Base-by-base conservation (phyloP, 1,140 invertebrate genomes). In the Drosophila elegans region DNA sequence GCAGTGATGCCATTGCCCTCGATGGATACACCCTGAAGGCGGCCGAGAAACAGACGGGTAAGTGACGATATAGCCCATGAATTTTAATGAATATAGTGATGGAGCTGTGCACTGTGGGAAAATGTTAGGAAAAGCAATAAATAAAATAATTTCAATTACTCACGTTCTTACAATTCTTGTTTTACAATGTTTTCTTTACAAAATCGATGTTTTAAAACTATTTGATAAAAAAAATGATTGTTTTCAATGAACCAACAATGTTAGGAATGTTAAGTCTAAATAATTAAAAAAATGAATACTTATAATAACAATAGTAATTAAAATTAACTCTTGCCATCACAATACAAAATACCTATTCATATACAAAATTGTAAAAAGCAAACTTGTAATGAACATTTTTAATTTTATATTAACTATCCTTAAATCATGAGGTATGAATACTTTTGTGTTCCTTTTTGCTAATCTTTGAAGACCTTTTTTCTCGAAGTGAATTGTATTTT, bases 31-130 rank as follows among this genome's bases (percentile, higher is more conserved):
- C 95, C 7, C 93, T 97, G 1, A 96, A 96, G 92, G 94, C 95
- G 44, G 95, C 96, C 29, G 96, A 97, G 81, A 97, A 96, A 88
- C 95, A 96, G 93, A 97, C 96, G 91, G 95, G 96, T 96, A 93
- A 94, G 93, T 93, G 29, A 45, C 21, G 6, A 62, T 51, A 21
- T 38, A 60, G 21, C 51, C 63, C 69, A 52, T 80, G 72, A 82
- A 86, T 81, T 63, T 63, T 67, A 73, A 79, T 72, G 78, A 48
- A 75, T 64, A 66, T 53, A 54, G 52, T 44, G 11, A 3, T 29
- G 54, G 51, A 13, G 41, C 16, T 21, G 16, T 34, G 21, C 61
- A 64, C 61, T 38, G n/a, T 3, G 2, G 7, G 10, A 63, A 63
- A 53, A 6, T 32, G 2, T 21, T 21, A 1, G 1, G 1, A 1